These are phyloP conservation scores for Polyploca ridens DNA, from an alignment of 2,888 invertebrate species.

Conservation along the genomic window DNA sequence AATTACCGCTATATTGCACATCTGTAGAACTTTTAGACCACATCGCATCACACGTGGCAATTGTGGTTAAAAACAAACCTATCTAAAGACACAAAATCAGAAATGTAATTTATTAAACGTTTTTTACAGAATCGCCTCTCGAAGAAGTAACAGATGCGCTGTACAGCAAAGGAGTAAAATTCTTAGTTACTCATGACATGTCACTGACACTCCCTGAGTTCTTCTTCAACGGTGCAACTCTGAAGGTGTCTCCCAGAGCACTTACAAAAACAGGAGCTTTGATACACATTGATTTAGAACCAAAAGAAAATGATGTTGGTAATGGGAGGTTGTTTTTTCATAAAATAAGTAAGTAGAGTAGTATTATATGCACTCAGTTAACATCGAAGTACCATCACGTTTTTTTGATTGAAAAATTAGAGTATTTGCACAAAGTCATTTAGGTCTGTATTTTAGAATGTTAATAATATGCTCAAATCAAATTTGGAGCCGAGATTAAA, in stretches of 20 bases:
- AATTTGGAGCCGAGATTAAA: too few relatives aligned
- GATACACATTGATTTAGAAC: slow-evolving; percentile 89
- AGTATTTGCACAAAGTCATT: too few relatives aligned
- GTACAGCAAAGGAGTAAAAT: slow-evolving; percentile 88
- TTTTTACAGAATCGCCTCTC: slow-evolving; percentile 84
- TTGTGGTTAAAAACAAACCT: background rate
- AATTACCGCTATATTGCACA: too few relatives aligned
- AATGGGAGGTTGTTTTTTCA: slow-evolving; percentile 87
- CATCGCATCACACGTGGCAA: too few relatives aligned
- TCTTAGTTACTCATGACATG: slow-evolving; percentile 91
- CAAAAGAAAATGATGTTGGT: slow-evolving; percentile 72
- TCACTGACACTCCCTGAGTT: slow-evolving; percentile 89
- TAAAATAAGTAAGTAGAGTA: slow-evolving; percentile 86
- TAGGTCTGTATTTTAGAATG: too few relatives aligned
- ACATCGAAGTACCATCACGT: too few relatives aligned
- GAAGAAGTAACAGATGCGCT: slow-evolving; percentile 90
- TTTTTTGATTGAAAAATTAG: too few relatives aligned
- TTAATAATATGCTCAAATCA: too few relatives aligned
- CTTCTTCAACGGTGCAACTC: slow-evolving; percentile 89
- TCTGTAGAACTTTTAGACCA: too few relatives aligned
- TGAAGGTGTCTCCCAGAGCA: slow-evolving; percentile 90
- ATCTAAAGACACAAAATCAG: background rate
- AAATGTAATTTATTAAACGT: too few relatives aligned
- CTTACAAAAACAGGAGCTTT: slow-evolving; percentile 90
- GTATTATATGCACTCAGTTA: background rate